phyloP scores from a whole-genome alignment of 2,888 invertebrate species.

The Tenthredo distinguenda region DNA sequence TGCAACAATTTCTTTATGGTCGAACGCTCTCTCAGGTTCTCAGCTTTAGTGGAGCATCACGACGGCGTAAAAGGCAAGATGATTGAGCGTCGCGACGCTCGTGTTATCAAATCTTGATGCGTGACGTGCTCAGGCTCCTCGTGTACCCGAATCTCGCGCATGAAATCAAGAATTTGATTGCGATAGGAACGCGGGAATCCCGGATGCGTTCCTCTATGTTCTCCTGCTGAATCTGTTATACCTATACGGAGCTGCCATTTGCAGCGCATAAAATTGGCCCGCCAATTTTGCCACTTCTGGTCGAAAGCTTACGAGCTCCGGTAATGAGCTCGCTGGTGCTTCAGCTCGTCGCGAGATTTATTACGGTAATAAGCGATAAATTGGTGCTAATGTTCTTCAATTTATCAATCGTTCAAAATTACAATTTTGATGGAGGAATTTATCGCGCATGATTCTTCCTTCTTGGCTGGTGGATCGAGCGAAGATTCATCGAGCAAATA shows the following conservation, averaged over 20 bases:
- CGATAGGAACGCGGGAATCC: not conserved
- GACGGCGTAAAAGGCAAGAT: not conserved
- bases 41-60: not conserved
- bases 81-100: constrained; percentile 5
- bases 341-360: constrained; percentile 28
- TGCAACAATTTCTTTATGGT: constrained; percentile 4
- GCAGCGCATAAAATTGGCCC: constrained; percentile 30
- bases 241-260: not conserved
- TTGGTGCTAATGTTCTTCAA: constrained; percentile 37
- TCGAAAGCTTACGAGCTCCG: constrained; percentile 22
- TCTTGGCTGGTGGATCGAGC: not conserved
- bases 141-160: not conserved
- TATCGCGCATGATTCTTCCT: constrained; percentile 12
- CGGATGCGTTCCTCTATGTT: not conserved
- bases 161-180: not conserved
- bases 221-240: not conserved
- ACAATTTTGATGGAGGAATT: constrained; percentile 23
- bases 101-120: constrained; percentile 19
- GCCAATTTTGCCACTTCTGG: constrained; percentile 7
- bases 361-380: constrained; percentile 34
- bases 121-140: not conserved
- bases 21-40: not conserved
- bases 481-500: constrained; percentile 13
- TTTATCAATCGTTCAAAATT: constrained; percentile 34
- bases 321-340: constrained; percentile 24